phyloP scores from a whole-genome alignment of 2,797 vertebrate species.

The Fundulus diaphanus region DNA sequence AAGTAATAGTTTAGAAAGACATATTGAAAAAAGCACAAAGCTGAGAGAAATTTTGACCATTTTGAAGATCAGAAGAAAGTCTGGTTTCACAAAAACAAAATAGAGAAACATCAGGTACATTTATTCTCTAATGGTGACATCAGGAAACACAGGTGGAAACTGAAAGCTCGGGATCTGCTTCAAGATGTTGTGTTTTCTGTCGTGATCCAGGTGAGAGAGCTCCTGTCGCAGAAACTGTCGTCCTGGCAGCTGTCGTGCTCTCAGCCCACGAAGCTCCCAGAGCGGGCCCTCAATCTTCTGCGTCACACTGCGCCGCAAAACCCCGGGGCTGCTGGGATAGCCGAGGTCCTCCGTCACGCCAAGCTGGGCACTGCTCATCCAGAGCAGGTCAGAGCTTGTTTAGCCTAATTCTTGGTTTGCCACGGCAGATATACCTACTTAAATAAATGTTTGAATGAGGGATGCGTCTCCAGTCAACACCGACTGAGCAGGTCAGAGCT shows the following conservation, averaged over 20 bases:
- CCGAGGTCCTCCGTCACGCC: constrained; percentile 81
- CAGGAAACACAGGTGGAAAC: not conserved
- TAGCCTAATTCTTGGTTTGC: not conserved
- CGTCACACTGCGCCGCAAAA: constrained; percentile 84
- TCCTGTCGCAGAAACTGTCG: constrained; percentile 85
- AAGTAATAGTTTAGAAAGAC: not conserved
- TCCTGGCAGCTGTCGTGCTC: constrained; percentile 87
- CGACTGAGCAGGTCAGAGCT: constrained; percentile 74
- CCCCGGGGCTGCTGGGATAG: constrained; percentile 80
- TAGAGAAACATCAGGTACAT: not conserved
- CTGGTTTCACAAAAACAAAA: too few relatives aligned
- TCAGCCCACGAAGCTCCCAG: constrained; percentile 85
- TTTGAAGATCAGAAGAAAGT: too few relatives aligned
- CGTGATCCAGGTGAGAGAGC: constrained; percentile 82
- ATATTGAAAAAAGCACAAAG: not conserved
- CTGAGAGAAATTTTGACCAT: too few relatives aligned
- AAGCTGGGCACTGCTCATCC: constrained; percentile 75
- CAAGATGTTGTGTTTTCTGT: constrained; percentile 2
- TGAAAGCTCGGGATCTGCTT: not conserved
- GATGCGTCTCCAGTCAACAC: too few relatives aligned
- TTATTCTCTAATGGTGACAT: not conserved
- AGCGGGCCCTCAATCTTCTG: constrained; percentile 85
- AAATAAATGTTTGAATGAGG: too few relatives aligned
- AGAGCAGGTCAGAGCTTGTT: constrained; percentile 71
- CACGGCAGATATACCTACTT: too few relatives aligned